Conservation (phyloP, 2,797 vertebrate genomes). For the Thunnus albacares region DNA sequence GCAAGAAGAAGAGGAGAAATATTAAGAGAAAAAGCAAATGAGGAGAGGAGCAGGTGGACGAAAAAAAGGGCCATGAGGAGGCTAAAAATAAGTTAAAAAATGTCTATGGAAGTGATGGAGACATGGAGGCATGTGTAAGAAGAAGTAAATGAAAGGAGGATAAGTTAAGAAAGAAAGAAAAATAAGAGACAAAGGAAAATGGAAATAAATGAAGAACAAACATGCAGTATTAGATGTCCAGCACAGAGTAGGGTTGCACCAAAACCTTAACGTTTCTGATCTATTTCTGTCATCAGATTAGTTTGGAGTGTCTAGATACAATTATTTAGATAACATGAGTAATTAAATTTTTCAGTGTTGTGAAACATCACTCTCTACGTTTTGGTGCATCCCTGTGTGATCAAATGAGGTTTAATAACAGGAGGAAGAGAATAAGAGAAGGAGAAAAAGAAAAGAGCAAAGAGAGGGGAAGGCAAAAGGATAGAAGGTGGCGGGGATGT, state of each 20-base stretch:
- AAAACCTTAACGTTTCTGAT: constrained; percentile 17
- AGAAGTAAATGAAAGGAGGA: background rate
- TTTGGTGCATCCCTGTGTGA: constrained; percentile 9
- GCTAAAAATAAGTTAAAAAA: background rate
- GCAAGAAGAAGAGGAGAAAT: background rate
- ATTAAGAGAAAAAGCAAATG: background rate
- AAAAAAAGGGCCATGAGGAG: background rate
- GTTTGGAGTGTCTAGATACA: background rate
- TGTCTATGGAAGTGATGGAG: background rate
- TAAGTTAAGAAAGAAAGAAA: background rate
- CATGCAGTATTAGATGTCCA: background rate
- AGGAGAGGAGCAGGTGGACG: background rate
- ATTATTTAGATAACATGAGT: background rate
- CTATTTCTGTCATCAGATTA: background rate
- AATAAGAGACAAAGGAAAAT: background rate
- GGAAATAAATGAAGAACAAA: background rate
- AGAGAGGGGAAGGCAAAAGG: background rate
- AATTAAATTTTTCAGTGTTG: background rate
- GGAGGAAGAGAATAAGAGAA: background rate
- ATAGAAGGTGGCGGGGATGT: constrained; percentile 39
- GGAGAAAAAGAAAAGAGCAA: background rate
- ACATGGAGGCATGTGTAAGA: background rate
- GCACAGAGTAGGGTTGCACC: constrained; percentile 26
- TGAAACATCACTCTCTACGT: background rate
- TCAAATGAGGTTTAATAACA: constrained; percentile 8